Percentiles rank a stretch among this genome's conserved stretches.
Conservation (phyloP, 2,113 vertebrate species). For the Tragulus kanchil region DNA sequence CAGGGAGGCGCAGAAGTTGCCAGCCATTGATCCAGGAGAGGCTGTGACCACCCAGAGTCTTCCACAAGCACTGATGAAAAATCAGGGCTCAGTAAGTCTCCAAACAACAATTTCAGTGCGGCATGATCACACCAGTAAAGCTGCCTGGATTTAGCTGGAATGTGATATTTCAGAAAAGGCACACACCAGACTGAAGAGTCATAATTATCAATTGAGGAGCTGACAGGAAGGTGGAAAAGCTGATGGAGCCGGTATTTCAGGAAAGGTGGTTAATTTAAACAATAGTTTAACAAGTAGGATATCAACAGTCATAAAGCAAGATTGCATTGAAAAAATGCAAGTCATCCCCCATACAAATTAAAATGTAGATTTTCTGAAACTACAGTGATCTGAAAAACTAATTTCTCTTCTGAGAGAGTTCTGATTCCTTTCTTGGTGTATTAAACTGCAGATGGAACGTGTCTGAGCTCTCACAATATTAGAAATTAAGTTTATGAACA, state of each 20-base stretch:
- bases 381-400: not conserved
- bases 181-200: not conserved
- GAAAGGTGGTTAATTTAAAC: too few species aligned
- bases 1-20: not conserved
- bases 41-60: not conserved
- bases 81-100: not conserved
- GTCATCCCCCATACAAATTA: not conserved
- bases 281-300: accelerated
- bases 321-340: not conserved
- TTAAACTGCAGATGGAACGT: not conserved
- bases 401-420: not conserved
- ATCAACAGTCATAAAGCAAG: not conserved
- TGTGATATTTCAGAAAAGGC: not conserved
- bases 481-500: not conserved
- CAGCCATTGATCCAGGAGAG: not conserved
- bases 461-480: not conserved
- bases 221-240: too few species aligned
- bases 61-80: not conserved
- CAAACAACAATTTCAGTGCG: not conserved
- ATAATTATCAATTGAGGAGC: not conserved
- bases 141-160: not conserved
- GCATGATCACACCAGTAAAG: accelerated
- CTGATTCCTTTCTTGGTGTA: not conserved
- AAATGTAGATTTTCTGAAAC: not conserved
- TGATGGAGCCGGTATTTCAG: too few species aligned